Conservation (phyloP, 2,113 vertebrate species). For the Mobula hypostoma region DNA sequence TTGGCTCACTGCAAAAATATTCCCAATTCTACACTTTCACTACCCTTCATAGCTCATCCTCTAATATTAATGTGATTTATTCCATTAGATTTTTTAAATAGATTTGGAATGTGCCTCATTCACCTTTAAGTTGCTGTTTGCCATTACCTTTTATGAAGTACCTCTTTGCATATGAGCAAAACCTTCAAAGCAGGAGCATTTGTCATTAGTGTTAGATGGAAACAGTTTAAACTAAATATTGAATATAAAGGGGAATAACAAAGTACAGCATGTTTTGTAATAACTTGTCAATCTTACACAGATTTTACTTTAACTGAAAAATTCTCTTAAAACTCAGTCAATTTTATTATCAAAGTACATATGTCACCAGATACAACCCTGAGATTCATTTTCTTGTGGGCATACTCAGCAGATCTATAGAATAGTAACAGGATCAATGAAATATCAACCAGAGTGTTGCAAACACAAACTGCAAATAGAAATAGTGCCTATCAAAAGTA, state of each 20-base stretch:
- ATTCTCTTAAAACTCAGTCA: no score
- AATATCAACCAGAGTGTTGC: no score
- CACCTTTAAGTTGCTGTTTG: constrained; percentile 8
- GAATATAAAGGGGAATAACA: background rate
- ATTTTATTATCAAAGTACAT: no score
- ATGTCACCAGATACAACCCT: no score
- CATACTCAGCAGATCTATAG: no score
- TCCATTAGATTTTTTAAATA: background rate
- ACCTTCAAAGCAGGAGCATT: background rate
- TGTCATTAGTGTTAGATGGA: background rate
- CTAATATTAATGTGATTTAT: background rate
- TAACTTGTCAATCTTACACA: background rate
- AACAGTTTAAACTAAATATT: background rate
- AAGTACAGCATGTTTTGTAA: background rate
- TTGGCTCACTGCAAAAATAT: background rate
- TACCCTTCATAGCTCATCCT: background rate
- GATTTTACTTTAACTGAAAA: background rate
- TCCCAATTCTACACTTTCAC: background rate
- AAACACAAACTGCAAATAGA: no score
- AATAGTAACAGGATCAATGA: no score
- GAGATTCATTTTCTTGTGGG: no score
- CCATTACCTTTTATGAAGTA: background rate
- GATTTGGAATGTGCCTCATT: background rate
- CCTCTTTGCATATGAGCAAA: background rate
- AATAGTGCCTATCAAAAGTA: no score